Evolutionary conservation across 2,888 invertebrate genomes (phyloP), one percentile per base, ranked within the genome.

Genomic region (Colostygia pectinataria): DNA sequence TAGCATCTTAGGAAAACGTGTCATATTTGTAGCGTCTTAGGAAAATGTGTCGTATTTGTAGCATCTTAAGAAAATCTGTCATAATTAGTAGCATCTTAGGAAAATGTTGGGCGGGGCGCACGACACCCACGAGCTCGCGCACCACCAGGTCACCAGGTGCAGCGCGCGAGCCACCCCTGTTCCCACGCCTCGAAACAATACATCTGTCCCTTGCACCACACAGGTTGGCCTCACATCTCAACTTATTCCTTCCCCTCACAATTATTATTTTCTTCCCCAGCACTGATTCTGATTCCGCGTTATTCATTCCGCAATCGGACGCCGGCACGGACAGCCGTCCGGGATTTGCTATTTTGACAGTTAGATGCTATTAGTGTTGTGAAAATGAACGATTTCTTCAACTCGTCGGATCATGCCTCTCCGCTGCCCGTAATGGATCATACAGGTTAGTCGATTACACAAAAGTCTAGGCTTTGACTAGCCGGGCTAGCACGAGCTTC

Each of bases 271-370:
- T 75, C 75, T 71, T 71, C 61, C 74, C 71, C 67, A 55, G 70
- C 74, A 62, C 65, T 76, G 81, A 80, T 80, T 80, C n/a, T 65
- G 12, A 24, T 50, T 32, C 50, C 77, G n/a, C n/a, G 74, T 72
- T 63, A 75, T 64, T 74, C 80, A 80, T 76, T 80, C 74, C 61
- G 44, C 43, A 63, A 57, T 55, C 58, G 55, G 70, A 57, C 63
- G 58, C 59, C 39, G 38, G 39, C 27, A 25, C 39, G 55, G 37
- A 10, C 5, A 53, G 41, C 46, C 43, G 54, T 50, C 54, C 45
- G 33, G 29, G n/a, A 23, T 27, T 25, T 25, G 9, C 25, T n/a
- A 4, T 25, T 25, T 6, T 33, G 18, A 9, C 14, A 29, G 37
- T 6, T 18, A 9, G n/a, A n/a, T n/a, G n/a, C 1, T 20, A 36